A percentile compares a stretch with the other conserved stretches of the same genome.
These are phyloP conservation scores for Gymnarchus niloticus DNA, from an alignment of 2,113 vertebrate species.

Conservation along the genomic window DNA sequence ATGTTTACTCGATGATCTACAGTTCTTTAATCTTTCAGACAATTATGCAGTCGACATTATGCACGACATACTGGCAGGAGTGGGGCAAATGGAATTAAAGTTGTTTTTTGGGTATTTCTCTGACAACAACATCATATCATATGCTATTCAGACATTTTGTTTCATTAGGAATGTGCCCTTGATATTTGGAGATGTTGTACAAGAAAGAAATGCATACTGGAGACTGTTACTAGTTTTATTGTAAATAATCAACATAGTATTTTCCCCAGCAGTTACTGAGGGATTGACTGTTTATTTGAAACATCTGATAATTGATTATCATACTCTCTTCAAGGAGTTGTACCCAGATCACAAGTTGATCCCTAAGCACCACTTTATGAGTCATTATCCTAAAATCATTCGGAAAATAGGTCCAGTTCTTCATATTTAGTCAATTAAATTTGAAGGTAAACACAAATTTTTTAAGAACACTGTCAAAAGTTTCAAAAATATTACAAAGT, in stretches of 20 bases:
- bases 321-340: conserved; percentile 23
- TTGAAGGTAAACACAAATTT: conserved; percentile 16
- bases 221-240: conserved; percentile 33
- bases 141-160: conserved; percentile 32
- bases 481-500: neutral
- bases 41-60: conserved; percentile 32
- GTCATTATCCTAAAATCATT: neutral
- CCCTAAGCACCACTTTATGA: conserved; percentile 3
- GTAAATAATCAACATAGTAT: conserved; percentile 36
- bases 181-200: conserved; percentile 36
- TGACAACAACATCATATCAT: conserved; percentile 4
- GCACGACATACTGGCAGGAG: conserved; percentile 30
- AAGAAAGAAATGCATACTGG: conserved; percentile 27
- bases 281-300: conserved; percentile 38
- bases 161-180: conserved; percentile 32
- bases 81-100: conserved; percentile 22
- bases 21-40: conserved; percentile 27
- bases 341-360: conserved; percentile 6
- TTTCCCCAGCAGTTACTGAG: conserved; percentile 23
- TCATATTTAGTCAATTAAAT: conserved; percentile 1
- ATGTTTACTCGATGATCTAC: conserved; percentile 23
- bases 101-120: conserved; percentile 31
- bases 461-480: neutral
- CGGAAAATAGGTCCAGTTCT: neutral
- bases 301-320: conserved; percentile 33